Evolutionary conservation across 1,140 invertebrate genomes (phyloP), one percentile per base, ranked within the genome.

Genomic region (Ruditapes philippinarum): DNA sequence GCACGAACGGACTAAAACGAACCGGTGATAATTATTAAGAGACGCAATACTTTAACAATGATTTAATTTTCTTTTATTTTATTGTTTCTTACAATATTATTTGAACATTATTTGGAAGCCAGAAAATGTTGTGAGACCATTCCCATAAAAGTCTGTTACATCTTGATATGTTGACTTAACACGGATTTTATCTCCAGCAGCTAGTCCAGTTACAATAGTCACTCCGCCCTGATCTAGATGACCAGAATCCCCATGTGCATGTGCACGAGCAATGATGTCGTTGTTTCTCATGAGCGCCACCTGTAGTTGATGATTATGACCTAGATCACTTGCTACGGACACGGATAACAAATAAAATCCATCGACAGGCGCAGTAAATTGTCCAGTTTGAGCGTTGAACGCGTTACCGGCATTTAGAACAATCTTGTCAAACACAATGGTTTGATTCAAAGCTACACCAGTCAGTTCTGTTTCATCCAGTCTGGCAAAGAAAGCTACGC

Each of bases 161-260:
- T 78, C 45, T 2, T 54, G n/a, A 19, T 38, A 40, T 5, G 36
- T n/a, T 1, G 74, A 78, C 9, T 33, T 25, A 22, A 78, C 49
- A 54, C 14, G 54, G 0, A 78, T 17, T 51, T 54, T 78, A 49
- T 78, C 74, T 3, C 28, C 74, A 28, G 74, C 49, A 33, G 14
- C 25, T 22, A 78, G 36, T 1, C 36, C 74, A 14, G 11, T 33
- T 33, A 78, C 74, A 1, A 78, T 78, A 0, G 74, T 57, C 17
- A 78, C 19, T 33, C 49, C 74, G 3, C 45, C 74, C 45, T 78
- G 74, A 54, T 78, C 74, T 17, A 78, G 25, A 78, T 78, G 74
- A 0, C 74, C 74, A 28, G 74, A 78, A 28, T 78, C 74, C 3
- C 74, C 74, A 54, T 78, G 74, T 5, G 74, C 74, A 78, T 78